Evolutionary conservation across 2,888 invertebrate genomes (phyloP).

Genomic region (Apotomis betuletana): DNA sequence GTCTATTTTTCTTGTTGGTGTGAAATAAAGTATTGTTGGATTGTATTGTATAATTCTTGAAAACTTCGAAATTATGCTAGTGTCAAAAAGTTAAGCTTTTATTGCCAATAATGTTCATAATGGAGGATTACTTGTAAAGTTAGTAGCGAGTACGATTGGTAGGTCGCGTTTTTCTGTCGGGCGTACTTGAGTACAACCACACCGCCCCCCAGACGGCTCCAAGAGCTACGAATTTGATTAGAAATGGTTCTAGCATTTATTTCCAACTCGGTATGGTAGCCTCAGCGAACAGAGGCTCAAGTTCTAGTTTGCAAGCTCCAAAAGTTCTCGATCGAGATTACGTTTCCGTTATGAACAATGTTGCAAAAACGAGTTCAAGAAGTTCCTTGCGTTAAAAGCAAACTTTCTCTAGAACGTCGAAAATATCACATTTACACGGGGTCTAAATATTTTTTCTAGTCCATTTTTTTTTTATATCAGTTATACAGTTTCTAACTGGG

Average conservation of each 20-base stretch:
- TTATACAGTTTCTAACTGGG: no score
- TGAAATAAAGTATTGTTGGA: no score
- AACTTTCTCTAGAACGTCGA: no score
- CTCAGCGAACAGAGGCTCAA: not conserved
- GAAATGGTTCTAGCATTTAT: not conserved
- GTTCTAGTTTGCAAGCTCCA: not conserved
- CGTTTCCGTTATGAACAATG: no score
- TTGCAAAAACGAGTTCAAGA: no score
- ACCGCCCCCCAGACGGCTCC: slow-evolving; percentile 60
- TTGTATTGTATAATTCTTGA: no score
- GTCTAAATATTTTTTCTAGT: no score
- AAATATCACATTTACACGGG: no score
- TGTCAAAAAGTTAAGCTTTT: not conserved
- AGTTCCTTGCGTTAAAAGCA: no score
- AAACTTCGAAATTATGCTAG: not conserved
- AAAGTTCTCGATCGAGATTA: no score
- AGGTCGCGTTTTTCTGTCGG: slow-evolving; percentile 56
- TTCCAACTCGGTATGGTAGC: not conserved
- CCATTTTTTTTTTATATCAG: no score
- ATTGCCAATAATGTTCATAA: not conserved
- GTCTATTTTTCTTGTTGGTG: no score
- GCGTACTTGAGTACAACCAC: slow-evolving; percentile 52
- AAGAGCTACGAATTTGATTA: slow-evolving; percentile 37
- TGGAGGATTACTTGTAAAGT: slow-evolving; percentile 24
- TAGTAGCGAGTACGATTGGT: slow-evolving; percentile 51